Evolutionary conservation across 1,140 invertebrate genomes (phyloP).

Genomic region (Chrysomallon squamiferum): DNA sequence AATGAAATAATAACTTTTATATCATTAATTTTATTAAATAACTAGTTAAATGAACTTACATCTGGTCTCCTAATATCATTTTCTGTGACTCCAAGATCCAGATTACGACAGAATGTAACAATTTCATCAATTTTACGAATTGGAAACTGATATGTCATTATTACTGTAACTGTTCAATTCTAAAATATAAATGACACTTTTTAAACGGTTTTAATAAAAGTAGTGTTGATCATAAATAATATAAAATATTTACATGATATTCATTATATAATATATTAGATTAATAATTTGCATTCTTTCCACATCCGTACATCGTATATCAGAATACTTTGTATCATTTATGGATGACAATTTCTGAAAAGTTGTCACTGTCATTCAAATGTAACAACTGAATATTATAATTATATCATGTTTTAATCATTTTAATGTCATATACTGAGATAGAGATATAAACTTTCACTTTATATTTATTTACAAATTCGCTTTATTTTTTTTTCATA

Average conservation of each 20-base stretch:
- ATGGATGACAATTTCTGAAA: too few relatives aligned
- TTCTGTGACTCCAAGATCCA: background rate
- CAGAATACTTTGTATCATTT: too few relatives aligned
- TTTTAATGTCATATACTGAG: too few relatives aligned
- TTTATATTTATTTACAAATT: too few relatives aligned
- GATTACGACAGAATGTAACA: background rate
- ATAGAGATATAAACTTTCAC: too few relatives aligned
- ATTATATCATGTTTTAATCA: too few relatives aligned
- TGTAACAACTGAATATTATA: too few relatives aligned
- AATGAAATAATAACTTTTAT: too few relatives aligned
- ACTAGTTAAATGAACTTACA: background rate
- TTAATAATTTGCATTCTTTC: background rate
- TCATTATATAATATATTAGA: background rate
- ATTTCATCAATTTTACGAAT: background rate
- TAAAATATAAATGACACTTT: background rate
- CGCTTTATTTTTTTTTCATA: too few relatives aligned
- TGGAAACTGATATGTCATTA: background rate
- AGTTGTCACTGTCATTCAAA: too few relatives aligned
- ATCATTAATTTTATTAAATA: too few relatives aligned
- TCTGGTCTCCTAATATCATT: constrained; percentile 3
- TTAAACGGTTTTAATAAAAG: background rate
- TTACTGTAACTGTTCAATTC: background rate
- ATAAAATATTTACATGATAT: background rate
- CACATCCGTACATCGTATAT: background rate
- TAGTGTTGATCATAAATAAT: background rate